Base-by-base conservation (phyloP, 2,797 vertebrate genomes). In the Steatocranus sp. region DNA sequence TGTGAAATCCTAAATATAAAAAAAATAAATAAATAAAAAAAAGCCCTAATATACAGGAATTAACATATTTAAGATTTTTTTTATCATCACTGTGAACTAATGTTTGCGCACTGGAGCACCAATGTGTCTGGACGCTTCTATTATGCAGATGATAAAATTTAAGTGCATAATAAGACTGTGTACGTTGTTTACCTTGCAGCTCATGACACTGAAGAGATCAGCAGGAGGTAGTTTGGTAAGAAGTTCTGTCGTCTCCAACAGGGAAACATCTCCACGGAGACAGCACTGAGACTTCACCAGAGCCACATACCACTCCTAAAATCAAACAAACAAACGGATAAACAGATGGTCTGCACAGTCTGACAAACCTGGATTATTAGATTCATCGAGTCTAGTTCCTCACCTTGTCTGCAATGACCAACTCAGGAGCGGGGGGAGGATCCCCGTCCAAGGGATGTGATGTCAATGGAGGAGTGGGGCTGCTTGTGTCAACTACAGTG, bases 171-270 rank as follows among this genome's bases (percentile, higher is more conserved):
- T 25, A 18, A 49, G 46, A 53, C 25, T 46, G 1, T 32, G 43
- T n/a, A 12, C 5, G n/a, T 36, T 27, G 78, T 66, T 88, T 96
- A 99, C 99, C 97, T 98, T 96, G 95, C 91, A 96, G 90, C 95
- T 95, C 97, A 99, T 98, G 92, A 98, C 95, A 51, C 89, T 86
- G 14, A 88, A 93, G 75, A 99, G 94, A 83, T 99, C 98, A 56
- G 95, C 84, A 1, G 97, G 91, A 79, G 98, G 99, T 81, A 99
- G 96, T 91, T 96, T 97, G 78, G 97, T 97, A 43, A 99, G 96
- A 81, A 99, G 96, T 87, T 99, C 98, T n/a, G 98, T 98, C 0
- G 97, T 97, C 94, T 99, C 98, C 41, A 98, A 93, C 38, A 99
- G 91, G 2, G 97, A 96, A 1, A 96, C 96, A 38, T 99, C 98